Evolutionary conservation across 2,113 vertebrate species (phyloP).

Genomic region (Hippocampus mohnikei): DNA sequence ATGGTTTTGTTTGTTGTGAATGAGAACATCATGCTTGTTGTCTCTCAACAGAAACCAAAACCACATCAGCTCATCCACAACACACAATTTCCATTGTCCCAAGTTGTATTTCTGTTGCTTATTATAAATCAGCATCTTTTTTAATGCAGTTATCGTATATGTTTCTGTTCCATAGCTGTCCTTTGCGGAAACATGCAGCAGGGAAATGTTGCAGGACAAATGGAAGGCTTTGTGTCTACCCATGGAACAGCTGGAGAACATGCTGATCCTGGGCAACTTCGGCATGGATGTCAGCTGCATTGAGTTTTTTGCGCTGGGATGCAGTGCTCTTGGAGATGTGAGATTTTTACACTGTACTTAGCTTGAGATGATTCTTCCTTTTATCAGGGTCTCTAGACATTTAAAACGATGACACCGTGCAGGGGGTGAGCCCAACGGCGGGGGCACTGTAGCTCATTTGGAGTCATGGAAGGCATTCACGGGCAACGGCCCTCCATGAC

Average conservation of each 20-base stretch:
- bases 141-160: neutral
- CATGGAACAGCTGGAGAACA: constrained; percentile 65
- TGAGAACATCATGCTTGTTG: too few species aligned
- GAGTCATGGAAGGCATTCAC: neutral
- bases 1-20: too few species aligned
- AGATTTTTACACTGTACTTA: constrained; percentile 29
- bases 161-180: constrained; percentile 58
- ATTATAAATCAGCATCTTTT: neutral
- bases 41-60: too few species aligned
- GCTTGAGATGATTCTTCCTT: constrained; percentile 6
- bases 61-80: too few species aligned
- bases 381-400: constrained; percentile 6
- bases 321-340: constrained; percentile 81
- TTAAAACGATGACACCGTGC: neutral
- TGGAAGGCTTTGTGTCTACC: constrained; percentile 83
- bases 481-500: neutral
- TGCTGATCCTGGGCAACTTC: constrained; percentile 75
- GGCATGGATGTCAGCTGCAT: constrained; percentile 74
- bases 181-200: constrained; percentile 39
- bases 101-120: neutral
- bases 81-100: too few species aligned
- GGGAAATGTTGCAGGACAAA: constrained; percentile 70
- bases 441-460: neutral
- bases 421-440: constrained; percentile 6
- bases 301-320: constrained; percentile 83